These are phyloP conservation scores for Hyperoplus lanceolatus DNA, from an alignment of 2,797 vertebrate species.

Conservation along the genomic window DNA sequence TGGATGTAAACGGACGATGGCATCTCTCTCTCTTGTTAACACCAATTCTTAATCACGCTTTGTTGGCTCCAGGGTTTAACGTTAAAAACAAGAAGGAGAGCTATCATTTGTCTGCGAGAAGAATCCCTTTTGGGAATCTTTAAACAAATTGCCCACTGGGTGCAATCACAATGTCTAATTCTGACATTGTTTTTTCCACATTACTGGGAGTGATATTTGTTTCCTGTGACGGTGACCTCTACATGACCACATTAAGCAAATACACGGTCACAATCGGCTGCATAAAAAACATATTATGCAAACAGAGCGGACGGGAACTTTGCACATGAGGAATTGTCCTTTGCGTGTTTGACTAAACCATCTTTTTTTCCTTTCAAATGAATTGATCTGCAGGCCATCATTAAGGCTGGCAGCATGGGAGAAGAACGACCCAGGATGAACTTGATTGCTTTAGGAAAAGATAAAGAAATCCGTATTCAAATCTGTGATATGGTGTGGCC, in stretches of 20 bases:
- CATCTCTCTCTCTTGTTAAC: conserved; percentile 74
- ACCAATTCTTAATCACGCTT: conserved; percentile 67
- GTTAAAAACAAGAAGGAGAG: conserved; percentile 45
- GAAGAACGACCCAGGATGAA: not conserved
- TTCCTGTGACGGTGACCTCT: conserved; percentile 48
- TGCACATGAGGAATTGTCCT: conserved; percentile 20
- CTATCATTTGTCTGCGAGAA: conserved; percentile 52
- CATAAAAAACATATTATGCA: conserved; percentile 64
- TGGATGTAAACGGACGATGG: conserved; percentile 58
- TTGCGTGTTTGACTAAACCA: conserved; percentile 34
- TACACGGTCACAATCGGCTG: conserved; percentile 26
- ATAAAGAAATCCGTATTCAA: conserved; percentile 5
- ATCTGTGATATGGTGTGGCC: not conserved
- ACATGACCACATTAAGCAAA: conserved; percentile 60
- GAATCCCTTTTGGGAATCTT: conserved; percentile 20
- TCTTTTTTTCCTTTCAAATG: conserved; percentile 67
- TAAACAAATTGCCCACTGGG: conserved; percentile 42
- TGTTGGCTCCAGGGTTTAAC: conserved; percentile 52
- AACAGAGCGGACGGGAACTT: conserved; percentile 38
- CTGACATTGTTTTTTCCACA: conserved; percentile 25
- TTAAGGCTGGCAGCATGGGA: conserved; percentile 5
- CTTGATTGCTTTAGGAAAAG: conserved; percentile 11
- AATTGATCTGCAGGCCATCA: conserved; percentile 8
- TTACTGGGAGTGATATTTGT: conserved; percentile 26
- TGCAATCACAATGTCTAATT: conserved; percentile 38